Conservation (phyloP, 2,113 vertebrate species). For the Tauraco erythrolophus region DNA sequence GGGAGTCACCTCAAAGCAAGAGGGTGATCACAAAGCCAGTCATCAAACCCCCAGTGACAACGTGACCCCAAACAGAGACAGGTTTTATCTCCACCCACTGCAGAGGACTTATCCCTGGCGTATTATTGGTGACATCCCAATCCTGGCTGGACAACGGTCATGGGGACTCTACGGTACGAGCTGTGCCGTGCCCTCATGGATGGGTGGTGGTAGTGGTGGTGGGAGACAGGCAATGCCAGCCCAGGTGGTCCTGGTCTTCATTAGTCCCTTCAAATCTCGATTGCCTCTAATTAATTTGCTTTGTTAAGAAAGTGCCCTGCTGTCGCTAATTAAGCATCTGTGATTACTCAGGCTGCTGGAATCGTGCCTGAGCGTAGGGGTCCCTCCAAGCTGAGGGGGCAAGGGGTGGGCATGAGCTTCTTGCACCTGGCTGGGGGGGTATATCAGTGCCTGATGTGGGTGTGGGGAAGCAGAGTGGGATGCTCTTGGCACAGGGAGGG, state of each 20-base stretch:
- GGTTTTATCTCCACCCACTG: too few relatives aligned
- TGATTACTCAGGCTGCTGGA: neutral
- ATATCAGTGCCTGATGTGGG: too few relatives aligned
- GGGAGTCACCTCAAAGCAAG: neutral
- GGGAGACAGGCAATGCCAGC: neutral
- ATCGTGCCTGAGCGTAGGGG: neutral
- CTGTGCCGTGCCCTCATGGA: neutral
- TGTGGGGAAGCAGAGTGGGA: neutral
- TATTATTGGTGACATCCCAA: neutral
- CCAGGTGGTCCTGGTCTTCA: neutral
- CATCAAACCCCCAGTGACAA: neutral
- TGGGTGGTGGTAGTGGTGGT: too few relatives aligned
- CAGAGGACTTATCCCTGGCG: too few relatives aligned
- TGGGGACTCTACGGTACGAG: neutral
- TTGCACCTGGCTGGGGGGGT: accelerated
- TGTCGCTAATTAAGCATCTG: constrained; percentile 25
- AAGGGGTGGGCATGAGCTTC: too few relatives aligned
- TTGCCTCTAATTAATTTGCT: constrained; percentile 12
- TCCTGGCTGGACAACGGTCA: neutral
- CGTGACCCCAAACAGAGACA: too few relatives aligned
- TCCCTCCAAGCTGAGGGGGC: neutral
- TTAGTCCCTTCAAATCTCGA: neutral
- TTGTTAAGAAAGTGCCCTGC: neutral
- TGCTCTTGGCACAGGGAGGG: neutral
- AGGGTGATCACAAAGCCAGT: neutral